Evolutionary conservation across 2,113 vertebrate genomes (phyloP).

Genomic region (Malurus elegans): DNA sequence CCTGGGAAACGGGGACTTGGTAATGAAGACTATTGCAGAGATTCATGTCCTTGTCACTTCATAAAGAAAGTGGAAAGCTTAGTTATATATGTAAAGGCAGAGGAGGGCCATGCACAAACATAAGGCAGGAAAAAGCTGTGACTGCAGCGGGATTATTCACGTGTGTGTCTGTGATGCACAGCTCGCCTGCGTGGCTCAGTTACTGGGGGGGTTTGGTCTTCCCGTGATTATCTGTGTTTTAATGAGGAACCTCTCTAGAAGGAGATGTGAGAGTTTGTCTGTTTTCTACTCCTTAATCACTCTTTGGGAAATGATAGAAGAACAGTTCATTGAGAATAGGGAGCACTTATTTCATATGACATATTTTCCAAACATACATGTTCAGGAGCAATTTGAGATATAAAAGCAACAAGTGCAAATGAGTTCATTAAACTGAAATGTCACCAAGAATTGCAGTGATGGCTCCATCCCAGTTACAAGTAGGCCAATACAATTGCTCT

Average conservation of each 20-base stretch:
- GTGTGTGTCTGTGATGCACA: background rate
- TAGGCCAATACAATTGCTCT: background rate
- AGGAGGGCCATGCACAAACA: background rate
- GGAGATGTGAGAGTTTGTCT: background rate
- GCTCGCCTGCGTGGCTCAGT: background rate
- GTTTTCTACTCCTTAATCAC: background rate
- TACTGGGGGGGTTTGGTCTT: background rate
- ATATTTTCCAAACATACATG: background rate
- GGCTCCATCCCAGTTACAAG: background rate
- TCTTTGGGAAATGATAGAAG: background rate
- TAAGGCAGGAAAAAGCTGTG: background rate
- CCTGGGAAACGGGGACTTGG: background rate
- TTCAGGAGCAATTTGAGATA: background rate
- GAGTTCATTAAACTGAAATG: background rate
- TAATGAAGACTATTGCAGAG: background rate
- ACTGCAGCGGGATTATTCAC: background rate
- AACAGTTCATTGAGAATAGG: background rate
- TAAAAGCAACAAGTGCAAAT: background rate
- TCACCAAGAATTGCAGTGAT: background rate
- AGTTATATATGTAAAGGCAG: background rate
- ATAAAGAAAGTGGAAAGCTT: background rate
- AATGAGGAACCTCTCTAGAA: background rate
- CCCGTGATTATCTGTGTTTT: background rate
- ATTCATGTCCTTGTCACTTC: background rate
- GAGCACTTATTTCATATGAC: background rate